Percentiles rank a stretch among this genome's conserved stretches.
Evolutionary conservation across 2,113 vertebrate species (phyloP).

Genomic region (Hippopotamus amphibius): DNA sequence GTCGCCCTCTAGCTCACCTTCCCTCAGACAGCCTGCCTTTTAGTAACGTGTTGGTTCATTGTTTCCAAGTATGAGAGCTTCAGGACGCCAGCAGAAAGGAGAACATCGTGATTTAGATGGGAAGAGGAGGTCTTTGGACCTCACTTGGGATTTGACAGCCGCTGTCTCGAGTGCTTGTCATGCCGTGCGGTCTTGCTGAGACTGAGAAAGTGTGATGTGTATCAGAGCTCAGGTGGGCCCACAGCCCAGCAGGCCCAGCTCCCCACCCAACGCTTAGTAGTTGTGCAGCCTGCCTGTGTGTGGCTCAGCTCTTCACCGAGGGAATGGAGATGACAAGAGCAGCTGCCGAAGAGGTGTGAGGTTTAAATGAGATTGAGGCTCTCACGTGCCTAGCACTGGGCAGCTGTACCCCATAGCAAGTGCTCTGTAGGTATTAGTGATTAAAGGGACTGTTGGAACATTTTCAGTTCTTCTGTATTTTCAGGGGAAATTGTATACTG

Average conservation of each 20-base stretch:
- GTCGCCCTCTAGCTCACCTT: background rate
- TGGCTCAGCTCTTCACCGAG: background rate
- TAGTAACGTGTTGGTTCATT: background rate
- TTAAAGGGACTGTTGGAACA: background rate
- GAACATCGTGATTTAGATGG: background rate
- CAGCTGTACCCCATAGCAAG: background rate
- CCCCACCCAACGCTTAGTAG: background rate
- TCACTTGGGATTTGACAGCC: background rate
- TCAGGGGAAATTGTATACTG: background rate
- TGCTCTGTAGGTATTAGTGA: background rate
- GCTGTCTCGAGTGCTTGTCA: background rate
- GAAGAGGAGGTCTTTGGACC: background rate
- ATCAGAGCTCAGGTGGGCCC: background rate
- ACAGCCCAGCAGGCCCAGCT: background rate
- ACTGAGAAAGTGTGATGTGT: background rate
- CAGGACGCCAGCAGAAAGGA: background rate
- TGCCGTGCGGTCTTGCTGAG: background rate
- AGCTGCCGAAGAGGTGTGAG: background rate
- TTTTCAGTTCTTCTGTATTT: background rate
- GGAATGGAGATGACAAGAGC: background rate
- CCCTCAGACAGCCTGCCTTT: background rate
- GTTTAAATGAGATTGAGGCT: background rate
- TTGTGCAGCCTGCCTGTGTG: too few relatives aligned
- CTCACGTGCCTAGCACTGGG: too few relatives aligned
- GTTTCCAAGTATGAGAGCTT: background rate